These are phyloP conservation scores for Cossypha caffra DNA, from an alignment of 2,797 vertebrate species.

Conservation along the genomic window DNA sequence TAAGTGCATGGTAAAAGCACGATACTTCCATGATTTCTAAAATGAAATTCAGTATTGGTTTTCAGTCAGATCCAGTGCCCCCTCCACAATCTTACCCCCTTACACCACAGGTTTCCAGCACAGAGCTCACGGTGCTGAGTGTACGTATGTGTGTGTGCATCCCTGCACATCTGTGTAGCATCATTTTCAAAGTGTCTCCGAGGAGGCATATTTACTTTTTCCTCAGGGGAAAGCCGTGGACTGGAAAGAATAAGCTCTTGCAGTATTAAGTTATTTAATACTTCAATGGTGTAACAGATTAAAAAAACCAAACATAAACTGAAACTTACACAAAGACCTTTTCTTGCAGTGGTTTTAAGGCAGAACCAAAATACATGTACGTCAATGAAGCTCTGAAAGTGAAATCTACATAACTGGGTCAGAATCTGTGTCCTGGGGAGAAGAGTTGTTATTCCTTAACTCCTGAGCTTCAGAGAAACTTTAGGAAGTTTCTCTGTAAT, in stretches of 20 bases:
- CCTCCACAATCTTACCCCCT: neutral
- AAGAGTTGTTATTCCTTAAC: neutral
- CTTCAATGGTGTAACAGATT: neutral
- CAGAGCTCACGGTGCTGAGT: accelerated
- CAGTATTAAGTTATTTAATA: conserved; percentile 4
- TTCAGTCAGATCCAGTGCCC: neutral
- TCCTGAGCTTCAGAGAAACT: neutral
- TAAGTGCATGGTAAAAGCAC: neutral
- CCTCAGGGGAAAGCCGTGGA: neutral
- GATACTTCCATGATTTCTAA: neutral
- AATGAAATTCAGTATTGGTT: neutral
- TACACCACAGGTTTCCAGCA: neutral
- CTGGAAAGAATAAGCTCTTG: neutral
- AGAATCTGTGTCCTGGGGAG: neutral
- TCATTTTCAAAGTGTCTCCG: neutral
- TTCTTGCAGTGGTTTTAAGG: neutral
- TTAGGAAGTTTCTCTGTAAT: neutral
- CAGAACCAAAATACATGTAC: neutral
- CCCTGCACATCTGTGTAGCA: neutral
- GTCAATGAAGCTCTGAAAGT: neutral
- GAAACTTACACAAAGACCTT: neutral
- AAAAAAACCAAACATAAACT: neutral
- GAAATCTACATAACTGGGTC: neutral
- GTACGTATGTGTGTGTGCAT: accelerated
- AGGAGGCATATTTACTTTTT: neutral